phyloP scores from a whole-genome alignment of 2,113 vertebrate species.

The Amphilophus citrinellus region DNA sequence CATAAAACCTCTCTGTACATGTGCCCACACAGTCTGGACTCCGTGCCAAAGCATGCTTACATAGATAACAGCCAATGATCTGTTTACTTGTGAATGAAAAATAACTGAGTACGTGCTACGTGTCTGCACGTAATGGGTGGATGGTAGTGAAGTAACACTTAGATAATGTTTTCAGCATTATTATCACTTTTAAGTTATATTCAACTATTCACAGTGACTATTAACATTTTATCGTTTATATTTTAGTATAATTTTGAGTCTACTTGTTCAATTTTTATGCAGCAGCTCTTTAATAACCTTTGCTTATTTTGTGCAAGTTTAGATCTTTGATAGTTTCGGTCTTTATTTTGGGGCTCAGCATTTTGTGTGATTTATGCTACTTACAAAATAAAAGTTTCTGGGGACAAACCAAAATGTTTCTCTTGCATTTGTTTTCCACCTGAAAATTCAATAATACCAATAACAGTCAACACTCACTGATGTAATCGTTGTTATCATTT shows the following conservation, averaged over 20 bases:
- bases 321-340: neutral
- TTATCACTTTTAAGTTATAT: neutral
- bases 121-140: neutral
- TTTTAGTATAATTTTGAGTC: neutral
- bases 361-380: neutral
- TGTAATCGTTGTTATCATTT: neutral
- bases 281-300: neutral
- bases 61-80: slow-evolving; percentile 9
- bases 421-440: neutral
- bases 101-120: neutral
- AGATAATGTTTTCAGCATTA: neutral
- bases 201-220: accelerated
- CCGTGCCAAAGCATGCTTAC: neutral
- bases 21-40: neutral
- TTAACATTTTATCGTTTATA: neutral
- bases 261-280: neutral
- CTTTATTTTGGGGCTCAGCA: neutral
- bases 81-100: slow-evolving; percentile 22
- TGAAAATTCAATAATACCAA: neutral
- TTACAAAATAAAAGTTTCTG: neutral
- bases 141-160: neutral
- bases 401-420: neutral
- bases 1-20: neutral
- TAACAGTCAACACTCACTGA: neutral
- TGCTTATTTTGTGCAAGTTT: neutral